Evolutionary conservation across 2,888 invertebrate species (phyloP).

Genomic region (Nephrocerus scutellatus): DNA sequence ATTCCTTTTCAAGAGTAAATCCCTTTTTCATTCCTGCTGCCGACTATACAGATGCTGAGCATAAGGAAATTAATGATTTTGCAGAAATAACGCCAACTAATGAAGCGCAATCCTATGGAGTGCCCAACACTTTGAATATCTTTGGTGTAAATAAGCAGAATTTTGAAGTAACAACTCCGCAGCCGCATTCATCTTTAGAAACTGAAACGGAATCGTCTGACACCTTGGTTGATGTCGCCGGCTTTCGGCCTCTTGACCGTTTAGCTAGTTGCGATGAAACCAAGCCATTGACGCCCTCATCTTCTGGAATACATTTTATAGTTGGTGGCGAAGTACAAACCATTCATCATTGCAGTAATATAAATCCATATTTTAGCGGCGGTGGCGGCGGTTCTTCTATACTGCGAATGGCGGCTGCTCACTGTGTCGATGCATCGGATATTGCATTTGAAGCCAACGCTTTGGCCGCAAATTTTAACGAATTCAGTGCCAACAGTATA

Average conservation of each 20-base stretch:
- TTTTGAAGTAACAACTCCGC: slow-evolving; percentile 25
- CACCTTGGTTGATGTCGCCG: slow-evolving; percentile 30
- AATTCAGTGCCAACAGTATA: slow-evolving; percentile 56
- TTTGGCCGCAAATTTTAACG: slow-evolving; percentile 53
- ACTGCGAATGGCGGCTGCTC: slow-evolving; percentile 53
- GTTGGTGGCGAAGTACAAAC: slow-evolving; percentile 42
- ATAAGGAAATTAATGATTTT: slow-evolving; percentile 31
- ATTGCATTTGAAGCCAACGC: slow-evolving; percentile 72
- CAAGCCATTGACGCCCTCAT: too few species aligned
- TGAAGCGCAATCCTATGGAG: slow-evolving; percentile 27
- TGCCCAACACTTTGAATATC: slow-evolving; percentile 10
- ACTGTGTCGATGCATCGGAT: slow-evolving; percentile 61
- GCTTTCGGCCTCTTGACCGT: neutral
- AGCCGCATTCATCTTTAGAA: slow-evolving; percentile 36
- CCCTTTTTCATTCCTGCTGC: too few species aligned
- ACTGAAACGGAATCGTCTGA: slow-evolving; percentile 35
- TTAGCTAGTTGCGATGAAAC: slow-evolving; percentile 19
- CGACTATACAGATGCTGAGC: slow-evolving; percentile 26
- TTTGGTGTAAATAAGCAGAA: too few species aligned
- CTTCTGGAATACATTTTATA: slow-evolving; percentile 36
- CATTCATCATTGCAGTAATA: slow-evolving; percentile 23
- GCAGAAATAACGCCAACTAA: slow-evolving; percentile 41
- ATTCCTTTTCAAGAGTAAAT: slow-evolving; percentile 13
- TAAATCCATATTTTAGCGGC: slow-evolving; percentile 22
- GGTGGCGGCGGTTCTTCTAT: slow-evolving; percentile 47